These are phyloP conservation scores for Panthera tigris DNA, from an alignment of 2,113 vertebrate genomes.

Conservation along the genomic window DNA sequence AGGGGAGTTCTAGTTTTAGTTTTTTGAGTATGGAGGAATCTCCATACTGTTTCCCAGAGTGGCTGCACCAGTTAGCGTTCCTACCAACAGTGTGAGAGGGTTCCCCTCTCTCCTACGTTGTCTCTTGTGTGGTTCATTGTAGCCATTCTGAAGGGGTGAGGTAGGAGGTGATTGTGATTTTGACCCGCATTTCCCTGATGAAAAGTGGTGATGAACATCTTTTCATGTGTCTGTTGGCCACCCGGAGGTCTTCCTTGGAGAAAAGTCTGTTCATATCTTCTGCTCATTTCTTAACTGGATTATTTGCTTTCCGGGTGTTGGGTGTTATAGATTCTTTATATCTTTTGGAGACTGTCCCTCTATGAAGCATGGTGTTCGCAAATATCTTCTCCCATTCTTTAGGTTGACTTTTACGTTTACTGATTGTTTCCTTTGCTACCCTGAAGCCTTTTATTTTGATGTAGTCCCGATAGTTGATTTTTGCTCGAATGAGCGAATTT, in stretches of 20 bases:
- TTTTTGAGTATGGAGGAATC: neutral
- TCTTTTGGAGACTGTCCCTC: neutral
- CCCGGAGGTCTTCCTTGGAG: neutral
- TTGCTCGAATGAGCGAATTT: neutral
- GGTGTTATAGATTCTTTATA: neutral
- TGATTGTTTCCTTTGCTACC: neutral
- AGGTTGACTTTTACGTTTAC: neutral
- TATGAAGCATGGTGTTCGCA: neutral
- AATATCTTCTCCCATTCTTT: neutral
- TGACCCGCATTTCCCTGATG: neutral
- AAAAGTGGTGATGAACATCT: neutral
- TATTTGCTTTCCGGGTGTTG: neutral
- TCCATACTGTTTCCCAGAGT: neutral
- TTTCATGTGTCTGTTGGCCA: neutral
- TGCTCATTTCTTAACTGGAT: neutral
- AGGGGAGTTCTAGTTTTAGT: neutral
- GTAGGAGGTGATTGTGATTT: neutral
- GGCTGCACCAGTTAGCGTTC: neutral
- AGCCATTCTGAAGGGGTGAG: neutral
- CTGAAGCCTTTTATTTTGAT: neutral
- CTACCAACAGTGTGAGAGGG: neutral
- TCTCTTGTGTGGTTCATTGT: neutral
- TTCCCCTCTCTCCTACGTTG: neutral
- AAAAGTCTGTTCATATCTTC: neutral
- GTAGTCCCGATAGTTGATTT: neutral